phyloP scores from a whole-genome alignment of 2,797 vertebrate genomes.

The Coluber constrictor region DNA sequence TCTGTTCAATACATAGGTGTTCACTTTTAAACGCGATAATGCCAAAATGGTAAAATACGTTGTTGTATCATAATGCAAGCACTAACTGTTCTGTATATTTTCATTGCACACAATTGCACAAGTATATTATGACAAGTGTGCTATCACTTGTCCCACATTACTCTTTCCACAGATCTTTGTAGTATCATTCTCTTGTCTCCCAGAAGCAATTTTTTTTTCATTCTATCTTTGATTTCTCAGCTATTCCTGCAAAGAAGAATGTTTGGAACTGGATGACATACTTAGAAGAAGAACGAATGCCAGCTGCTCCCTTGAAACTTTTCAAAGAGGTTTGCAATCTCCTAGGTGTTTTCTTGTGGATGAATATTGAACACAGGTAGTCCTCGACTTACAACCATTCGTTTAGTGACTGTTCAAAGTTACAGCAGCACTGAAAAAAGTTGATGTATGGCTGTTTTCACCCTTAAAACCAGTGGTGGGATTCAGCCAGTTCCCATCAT shows the following conservation, averaged over 20 bases:
- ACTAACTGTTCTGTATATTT: neutral
- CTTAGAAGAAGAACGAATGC: constrained; percentile 84
- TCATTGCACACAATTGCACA: neutral
- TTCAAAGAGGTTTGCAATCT: constrained; percentile 84
- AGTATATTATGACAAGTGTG: neutral
- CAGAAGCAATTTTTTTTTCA: too few species aligned
- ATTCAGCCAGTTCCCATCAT: too few species aligned
- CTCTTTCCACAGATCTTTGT: neutral
- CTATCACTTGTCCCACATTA: neutral
- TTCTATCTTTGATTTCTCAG: constrained; percentile 53
- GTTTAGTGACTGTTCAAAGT: neutral
- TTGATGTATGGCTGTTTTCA: neutral
- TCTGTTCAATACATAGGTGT: neutral
- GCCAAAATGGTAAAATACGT: neutral
- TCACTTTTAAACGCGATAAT: neutral
- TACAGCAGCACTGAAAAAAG: neutral
- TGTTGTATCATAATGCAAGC: neutral
- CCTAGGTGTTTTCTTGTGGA: constrained; percentile 7
- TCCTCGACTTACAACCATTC: neutral
- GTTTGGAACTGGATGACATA: constrained; percentile 88
- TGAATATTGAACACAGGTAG: neutral
- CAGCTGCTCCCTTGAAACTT: constrained; percentile 83
- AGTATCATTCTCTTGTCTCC: neutral
- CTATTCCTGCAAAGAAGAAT: constrained; percentile 78
- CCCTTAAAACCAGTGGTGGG: neutral